Evolutionary conservation across 2,797 vertebrate species (phyloP), one percentile per base, ranked within the genome.

Genomic region (Clamator glandarius): DNA sequence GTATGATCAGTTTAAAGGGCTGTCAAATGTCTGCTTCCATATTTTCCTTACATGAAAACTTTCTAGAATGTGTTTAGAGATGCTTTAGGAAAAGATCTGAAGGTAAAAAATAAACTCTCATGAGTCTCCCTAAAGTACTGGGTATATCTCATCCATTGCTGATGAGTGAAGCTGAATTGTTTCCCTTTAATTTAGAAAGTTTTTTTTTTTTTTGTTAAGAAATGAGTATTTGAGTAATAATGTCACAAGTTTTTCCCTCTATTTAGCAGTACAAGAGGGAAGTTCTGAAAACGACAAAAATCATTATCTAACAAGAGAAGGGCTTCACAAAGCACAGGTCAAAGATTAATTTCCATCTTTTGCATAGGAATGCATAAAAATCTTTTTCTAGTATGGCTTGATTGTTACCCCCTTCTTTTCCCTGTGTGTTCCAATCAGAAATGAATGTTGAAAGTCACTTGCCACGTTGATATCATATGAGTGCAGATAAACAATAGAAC

Each of bases 181-280:
- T 76, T 86, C 51, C 42, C 50, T 82, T 73, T 68, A 35, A 67
- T 79, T 80, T 66, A 66, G 42, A 46, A 81, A 81, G 10, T 14
- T 7, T 33, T 6, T 66, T 84, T 90, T 90, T 90, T 78, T 90
- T 55, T 29, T 86, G 8, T 67, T 91, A 77, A 74, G 61, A 78
- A 77, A 35, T 55, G 4, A 41, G 1, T 70, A 70, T 77, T 76
- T 84, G 21, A 35, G 15, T 35, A 54, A 35, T 48, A 59, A 36
- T 25, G 16, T 54, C 23, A 52, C 24, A 1, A 1, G 79, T 88
- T 85, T 0, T 5, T 3, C 3, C 5, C 16, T 73, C 13, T 87
- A 1, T 63, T 76, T 86, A 88, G 24, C 48, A 62, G 20, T 46
- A 26, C 3, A 29, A 50, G 48, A 50, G 29, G 3, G 42, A 42